Base-by-base conservation (phyloP, 1,140 invertebrate genomes). In the Pseudomyrmex gracilis region DNA sequence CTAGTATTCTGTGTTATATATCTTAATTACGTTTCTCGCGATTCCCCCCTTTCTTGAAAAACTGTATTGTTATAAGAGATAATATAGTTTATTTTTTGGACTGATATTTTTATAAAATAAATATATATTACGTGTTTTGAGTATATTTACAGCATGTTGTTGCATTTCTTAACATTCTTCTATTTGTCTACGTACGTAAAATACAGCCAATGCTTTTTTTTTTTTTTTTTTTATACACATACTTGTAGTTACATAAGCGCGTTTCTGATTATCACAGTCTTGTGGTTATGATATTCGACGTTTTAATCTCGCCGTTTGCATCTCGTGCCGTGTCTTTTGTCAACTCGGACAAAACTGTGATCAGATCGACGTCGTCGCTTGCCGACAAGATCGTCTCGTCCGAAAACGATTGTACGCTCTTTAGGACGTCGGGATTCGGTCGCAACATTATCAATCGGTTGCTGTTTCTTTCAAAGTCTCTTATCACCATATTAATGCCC, bases 401-500 rank as follows among this genome's bases (percentile, higher is more conserved):
- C 0, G 82, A 73, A 47, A 91, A 45, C 0, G 90, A 90, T 73
- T 93, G 87, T 9, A 93, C 68, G 13, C 84, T 91, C 1, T 13
- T 67, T 45, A 90, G 76, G 20, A 92, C 67, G 51, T 83, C 74
- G n/a, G 82, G 47, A 10, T 80, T 70, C 2, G 89, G 78, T 20
- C 89, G 90, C 61, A 92, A 76, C 57, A 93, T 86, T 47, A 93
- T 71, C 8, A 90, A 61, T 13, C 68, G 68, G 43, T 71, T 82
- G 71, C 91, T 82, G 10, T 82, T 74, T 1, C 87, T 82, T 3
- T 85, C 90, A 8, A 93, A 88, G 61, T 93, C 92, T 51, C 74
- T 85, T 15, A 91, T 45, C 4, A 90, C 80, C 34, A 84, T 86
- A 20, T 84, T 87, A 43, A 93, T 77, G 45, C 90, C 87, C 92